Base-by-base conservation (phyloP, 92 coral and sea anemone genomes). In the Phymanthus crucifer region DNA sequence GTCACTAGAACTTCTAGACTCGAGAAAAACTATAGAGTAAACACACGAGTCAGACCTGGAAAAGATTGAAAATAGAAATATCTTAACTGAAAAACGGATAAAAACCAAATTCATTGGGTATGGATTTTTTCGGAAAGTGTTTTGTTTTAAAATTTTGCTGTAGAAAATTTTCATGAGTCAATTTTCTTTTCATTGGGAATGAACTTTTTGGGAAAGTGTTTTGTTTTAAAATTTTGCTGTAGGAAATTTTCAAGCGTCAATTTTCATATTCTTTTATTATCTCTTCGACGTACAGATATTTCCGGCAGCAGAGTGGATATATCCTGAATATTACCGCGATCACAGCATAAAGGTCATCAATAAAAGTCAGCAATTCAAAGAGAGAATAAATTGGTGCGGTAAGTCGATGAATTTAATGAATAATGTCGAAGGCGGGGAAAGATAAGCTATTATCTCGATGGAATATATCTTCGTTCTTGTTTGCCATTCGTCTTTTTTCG, bases 281-380 rank as follows among this genome's bases (percentile, higher is more conserved):
- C 68, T 61, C 0, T 61, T 10, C 29, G 7, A 29, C 34, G 5
- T 61, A n/a, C 33, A 61, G 68, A 12, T 10, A 29, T 61, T 61
- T 61, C 68, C 68, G 68, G 1, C 26, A 27, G 2, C 1, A 61
- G 13, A 27, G 68, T 23, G 40, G 32, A n/a, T 32, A 77, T 65
- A 77, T 77, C 81, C 33, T 64, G 31, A 61, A 54, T 34, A 72
- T 52, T 32, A 45, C 40, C 58, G 65, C 24, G 72, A 4, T 52
- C 81, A 69, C 81, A 64, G 57, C 73, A 54, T 37, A 66, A 37
- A 71, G 81, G 72, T 77, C 81, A 64, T 77, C 40, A 77, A 77
- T 77, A 77, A 64, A 77, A 48, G 72, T 40, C 81, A 58, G 21
- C 35, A 70, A 77, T 64, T 64, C 23, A 64, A 61, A 76, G n/a